Evolutionary conservation across 2,113 vertebrate genomes (phyloP).

Genomic region (Rynchops niger): DNA sequence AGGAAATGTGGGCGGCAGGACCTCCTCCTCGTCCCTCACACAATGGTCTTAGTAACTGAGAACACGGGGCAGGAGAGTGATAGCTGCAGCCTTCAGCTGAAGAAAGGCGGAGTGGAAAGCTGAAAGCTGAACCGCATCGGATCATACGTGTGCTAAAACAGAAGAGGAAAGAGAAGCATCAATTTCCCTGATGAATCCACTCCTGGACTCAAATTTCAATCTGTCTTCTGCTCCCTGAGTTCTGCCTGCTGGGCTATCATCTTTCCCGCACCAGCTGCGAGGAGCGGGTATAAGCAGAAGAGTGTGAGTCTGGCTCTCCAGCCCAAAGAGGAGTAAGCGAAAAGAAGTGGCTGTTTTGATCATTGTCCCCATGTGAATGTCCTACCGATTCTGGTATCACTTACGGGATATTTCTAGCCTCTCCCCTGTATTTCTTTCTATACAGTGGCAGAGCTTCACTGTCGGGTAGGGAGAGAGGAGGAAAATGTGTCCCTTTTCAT

Average conservation of each 20-base stretch:
- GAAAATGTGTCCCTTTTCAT: neutral
- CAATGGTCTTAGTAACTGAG: neutral
- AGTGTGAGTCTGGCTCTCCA: neutral
- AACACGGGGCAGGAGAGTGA: accelerated
- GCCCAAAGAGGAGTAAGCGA: neutral
- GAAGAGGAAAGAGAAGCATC: neutral
- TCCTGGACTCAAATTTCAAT: constrained; percentile 7
- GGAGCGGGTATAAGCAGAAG: neutral
- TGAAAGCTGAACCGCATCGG: neutral
- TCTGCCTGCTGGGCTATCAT: neutral
- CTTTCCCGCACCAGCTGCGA: neutral
- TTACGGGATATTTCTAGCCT: neutral
- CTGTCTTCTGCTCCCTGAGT: neutral
- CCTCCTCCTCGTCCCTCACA: neutral
- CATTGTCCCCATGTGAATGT: neutral
- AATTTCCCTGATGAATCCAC: neutral
- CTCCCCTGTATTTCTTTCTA: neutral
- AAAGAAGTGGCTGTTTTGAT: neutral
- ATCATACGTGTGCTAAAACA: neutral
- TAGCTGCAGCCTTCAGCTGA: neutral
- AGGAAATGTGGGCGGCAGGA: neutral
- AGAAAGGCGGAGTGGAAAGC: neutral
- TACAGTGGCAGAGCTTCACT: neutral
- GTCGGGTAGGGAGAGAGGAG: neutral
- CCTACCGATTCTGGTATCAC: neutral